phyloP scores from a whole-genome alignment of 2,113 vertebrate species.

The Prunella fulvescens region DNA sequence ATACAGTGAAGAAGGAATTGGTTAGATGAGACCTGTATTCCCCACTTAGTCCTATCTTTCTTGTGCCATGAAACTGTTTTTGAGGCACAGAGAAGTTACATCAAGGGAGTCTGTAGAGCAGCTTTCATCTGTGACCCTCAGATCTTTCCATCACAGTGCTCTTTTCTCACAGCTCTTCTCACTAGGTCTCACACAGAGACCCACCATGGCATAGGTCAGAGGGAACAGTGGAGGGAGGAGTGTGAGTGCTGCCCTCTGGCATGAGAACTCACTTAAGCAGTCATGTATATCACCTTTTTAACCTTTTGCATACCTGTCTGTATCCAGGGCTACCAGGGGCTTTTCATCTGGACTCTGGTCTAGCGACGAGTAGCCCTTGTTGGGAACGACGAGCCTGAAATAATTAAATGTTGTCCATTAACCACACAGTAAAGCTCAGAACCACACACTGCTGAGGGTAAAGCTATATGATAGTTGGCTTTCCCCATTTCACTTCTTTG shows the following conservation, averaged over 20 bases:
- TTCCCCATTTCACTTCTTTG: not conserved
- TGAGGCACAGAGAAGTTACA: not conserved
- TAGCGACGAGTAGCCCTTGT: constrained; percentile 98
- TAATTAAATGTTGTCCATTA: constrained; percentile 10
- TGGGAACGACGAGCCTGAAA: constrained; percentile 93
- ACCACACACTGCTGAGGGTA: not conserved
- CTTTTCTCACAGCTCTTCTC: not conserved
- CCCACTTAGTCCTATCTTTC: not conserved
- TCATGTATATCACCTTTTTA: not conserved
- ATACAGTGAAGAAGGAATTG: not conserved
- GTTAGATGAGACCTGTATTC: not conserved
- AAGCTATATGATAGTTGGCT: not conserved
- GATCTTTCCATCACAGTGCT: not conserved
- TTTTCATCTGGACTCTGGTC: constrained; percentile 98
- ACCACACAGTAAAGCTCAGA: not conserved
- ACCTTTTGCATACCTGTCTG: constrained; percentile 85
- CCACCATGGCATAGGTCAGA: rapidly evolving
- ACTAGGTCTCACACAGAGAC: not conserved
- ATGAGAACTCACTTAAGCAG: not conserved
- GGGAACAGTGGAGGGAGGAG: not conserved
- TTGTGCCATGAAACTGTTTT: not conserved
- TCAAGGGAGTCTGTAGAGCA: not conserved
- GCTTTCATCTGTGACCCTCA: not conserved
- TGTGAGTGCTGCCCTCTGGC: not conserved
- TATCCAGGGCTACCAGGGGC: constrained; percentile 95